Percentiles rank a stretch among this genome's conserved stretches.
phyloP scores from a whole-genome alignment of 2,113 vertebrate species.

The Puma concolor region DNA sequence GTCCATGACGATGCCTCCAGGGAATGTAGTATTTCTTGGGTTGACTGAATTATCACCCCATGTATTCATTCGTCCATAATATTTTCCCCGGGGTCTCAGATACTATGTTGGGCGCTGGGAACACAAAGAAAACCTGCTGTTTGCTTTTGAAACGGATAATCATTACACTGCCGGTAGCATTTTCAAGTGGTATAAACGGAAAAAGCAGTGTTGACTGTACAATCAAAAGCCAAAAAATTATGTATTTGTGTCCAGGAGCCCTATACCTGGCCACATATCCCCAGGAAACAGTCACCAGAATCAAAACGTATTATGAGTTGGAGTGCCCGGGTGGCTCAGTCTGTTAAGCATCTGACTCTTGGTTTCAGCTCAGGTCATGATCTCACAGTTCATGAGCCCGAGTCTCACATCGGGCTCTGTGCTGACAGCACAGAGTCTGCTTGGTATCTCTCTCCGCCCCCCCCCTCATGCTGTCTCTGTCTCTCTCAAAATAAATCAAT shows the following conservation, averaged over 20 bases:
- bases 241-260: not conserved
- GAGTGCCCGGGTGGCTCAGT: not conserved
- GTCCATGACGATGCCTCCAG: not conserved
- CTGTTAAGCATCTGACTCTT: not conserved
- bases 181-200: not conserved
- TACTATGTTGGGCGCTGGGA: rapidly evolving
- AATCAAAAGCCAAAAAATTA: not conserved
- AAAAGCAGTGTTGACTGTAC: not conserved
- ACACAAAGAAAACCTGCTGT: not conserved
- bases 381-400: not conserved
- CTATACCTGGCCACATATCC: not conserved
- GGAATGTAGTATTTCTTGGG: not conserved
- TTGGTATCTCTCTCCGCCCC: not conserved
- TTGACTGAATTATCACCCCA: not conserved
- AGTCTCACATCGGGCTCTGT: not conserved
- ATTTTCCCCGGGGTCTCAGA: not conserved
- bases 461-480: not conserved
- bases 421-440: not conserved
- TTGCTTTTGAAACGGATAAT: not conserved
- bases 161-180: not conserved
- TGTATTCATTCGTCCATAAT: not conserved
- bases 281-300: not conserved
- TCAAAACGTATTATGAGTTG: not conserved
- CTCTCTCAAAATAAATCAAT: too few species aligned
- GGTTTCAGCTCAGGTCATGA: not conserved